These are phyloP conservation scores for Microtus pennsylvanicus DNA, from an alignment of 2,113 vertebrate genomes.

Conservation along the genomic window DNA sequence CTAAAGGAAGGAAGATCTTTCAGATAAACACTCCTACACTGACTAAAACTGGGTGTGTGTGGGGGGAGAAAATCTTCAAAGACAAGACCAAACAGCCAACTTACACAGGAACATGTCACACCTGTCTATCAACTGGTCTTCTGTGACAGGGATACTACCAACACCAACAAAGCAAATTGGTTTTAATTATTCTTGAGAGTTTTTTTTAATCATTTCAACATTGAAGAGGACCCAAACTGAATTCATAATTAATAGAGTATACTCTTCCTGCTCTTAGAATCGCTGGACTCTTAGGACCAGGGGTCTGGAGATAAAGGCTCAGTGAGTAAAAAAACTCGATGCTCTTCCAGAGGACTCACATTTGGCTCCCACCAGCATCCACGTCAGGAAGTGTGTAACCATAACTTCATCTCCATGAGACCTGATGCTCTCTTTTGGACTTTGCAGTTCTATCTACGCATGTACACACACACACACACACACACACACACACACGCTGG, in stretches of 20 bases:
- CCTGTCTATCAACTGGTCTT: not conserved
- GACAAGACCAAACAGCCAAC: not conserved
- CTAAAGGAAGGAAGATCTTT: constrained; percentile 21
- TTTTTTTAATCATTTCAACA: constrained; percentile 8
- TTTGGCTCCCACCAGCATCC: not conserved
- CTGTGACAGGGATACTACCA: not conserved
- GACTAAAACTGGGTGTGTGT: not conserved
- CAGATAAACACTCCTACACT: not conserved
- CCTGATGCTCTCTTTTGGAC: not conserved
- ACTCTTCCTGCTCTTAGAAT: not conserved
- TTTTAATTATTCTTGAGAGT: constrained; percentile 8
- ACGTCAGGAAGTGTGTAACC: not conserved
- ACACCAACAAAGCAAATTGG: not conserved
- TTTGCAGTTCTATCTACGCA: not conserved
- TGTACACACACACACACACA: not conserved
- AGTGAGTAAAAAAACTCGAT: not conserved
- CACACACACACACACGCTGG: not conserved
- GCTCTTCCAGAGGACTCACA: not conserved
- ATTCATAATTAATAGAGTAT: constrained; percentile 35
- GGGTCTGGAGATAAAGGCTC: not conserved
- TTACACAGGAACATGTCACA: not conserved
- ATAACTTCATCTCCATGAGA: not conserved
- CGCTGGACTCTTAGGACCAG: not conserved
- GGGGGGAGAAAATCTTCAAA: constrained; percentile 24
- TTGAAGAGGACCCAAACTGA: not conserved